Conservation (phyloP, 1,140 invertebrate genomes). For the Asobara japonica region DNA sequence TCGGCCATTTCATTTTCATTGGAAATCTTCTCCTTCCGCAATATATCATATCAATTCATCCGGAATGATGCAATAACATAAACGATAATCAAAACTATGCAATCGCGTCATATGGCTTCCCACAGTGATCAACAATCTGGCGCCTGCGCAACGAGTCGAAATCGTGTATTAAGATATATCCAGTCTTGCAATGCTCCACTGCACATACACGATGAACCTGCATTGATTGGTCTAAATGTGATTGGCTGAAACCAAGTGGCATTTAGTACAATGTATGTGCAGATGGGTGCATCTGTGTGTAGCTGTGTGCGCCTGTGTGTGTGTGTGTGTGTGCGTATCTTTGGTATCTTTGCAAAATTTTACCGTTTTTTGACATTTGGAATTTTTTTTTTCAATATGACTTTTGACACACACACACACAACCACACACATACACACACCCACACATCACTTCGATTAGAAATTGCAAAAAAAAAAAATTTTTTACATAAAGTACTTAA, state of each 20-base stretch:
- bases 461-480: too few relatives aligned
- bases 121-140: not conserved
- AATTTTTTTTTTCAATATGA: too few relatives aligned
- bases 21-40: not conserved
- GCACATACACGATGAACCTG: constrained; percentile 8
- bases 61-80: not conserved
- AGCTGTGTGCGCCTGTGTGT: not conserved
- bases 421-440: too few relatives aligned
- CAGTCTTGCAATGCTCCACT: not conserved
- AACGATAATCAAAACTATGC: not conserved
- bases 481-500: not conserved
- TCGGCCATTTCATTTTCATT: not conserved
- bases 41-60: not conserved
- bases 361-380: too few relatives aligned
- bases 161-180: not conserved
- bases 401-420: too few relatives aligned
- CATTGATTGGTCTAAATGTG: not conserved
- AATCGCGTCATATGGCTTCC: not conserved
- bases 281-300: too few relatives aligned
- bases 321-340: too few relatives aligned
- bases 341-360: too few relatives aligned
- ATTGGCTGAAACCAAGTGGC: not conserved
- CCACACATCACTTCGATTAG: too few relatives aligned
- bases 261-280: not conserved
- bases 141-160: not conserved